These are phyloP conservation scores for Clupea harengus DNA, from an alignment of 2,113 vertebrate genomes.

Conservation along the genomic window DNA sequence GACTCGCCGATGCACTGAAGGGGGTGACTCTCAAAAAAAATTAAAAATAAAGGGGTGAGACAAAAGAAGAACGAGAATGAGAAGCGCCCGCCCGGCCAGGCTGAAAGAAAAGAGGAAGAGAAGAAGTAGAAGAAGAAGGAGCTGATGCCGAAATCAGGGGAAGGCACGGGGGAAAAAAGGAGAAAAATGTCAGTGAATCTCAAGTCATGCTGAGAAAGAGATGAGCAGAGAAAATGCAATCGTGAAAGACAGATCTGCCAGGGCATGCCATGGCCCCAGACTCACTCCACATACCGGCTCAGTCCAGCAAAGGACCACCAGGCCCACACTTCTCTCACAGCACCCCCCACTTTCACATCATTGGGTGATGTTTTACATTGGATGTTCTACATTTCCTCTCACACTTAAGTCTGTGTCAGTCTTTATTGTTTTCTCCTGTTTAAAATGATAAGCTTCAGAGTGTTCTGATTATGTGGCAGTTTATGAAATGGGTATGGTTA, in stretches of 20 bases:
- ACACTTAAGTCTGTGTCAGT: too few relatives aligned
- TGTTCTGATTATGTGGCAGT: too few relatives aligned
- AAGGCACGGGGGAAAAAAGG: not conserved
- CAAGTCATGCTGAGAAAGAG: conserved; percentile 29
- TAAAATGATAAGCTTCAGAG: too few relatives aligned
- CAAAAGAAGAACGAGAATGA: not conserved
- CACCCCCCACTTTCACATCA: not conserved
- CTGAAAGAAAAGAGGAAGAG: not conserved
- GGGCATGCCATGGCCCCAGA: not conserved
- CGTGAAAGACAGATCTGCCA: conserved; percentile 15
- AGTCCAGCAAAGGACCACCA: not conserved
- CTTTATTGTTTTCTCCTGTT: too few relatives aligned
- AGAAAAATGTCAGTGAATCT: not conserved
- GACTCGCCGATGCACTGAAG: conserved; percentile 26
- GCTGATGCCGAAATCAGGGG: too few relatives aligned
- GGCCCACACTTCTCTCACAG: not conserved
- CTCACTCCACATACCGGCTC: not conserved
- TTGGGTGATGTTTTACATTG: not conserved
- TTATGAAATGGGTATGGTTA: too few relatives aligned
- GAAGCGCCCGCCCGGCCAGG: not conserved
- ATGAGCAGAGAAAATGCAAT: conserved; percentile 20
- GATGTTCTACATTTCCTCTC: not conserved
- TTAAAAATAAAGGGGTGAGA: not conserved
- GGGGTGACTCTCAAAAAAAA: conserved; percentile 21
- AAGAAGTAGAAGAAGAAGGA: conserved; percentile 5